Conservation (phyloP, 1,140 invertebrate species). For the Agrilus planipennis region DNA sequence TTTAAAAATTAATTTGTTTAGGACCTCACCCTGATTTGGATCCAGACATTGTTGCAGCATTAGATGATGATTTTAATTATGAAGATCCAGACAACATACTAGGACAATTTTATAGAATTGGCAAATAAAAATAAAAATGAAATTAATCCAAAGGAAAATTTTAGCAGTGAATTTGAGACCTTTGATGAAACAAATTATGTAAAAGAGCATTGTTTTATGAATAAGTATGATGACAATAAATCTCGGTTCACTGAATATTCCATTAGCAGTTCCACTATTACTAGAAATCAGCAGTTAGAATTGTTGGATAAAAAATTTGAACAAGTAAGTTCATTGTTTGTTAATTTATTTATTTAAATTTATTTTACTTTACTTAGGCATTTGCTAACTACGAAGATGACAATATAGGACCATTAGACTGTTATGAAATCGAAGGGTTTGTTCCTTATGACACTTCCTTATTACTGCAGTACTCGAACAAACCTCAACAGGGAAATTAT, state of each 20-base stretch:
- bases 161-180: slow-evolving; percentile 37
- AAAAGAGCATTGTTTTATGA: slow-evolving; percentile 35
- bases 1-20: slow-evolving; percentile 26
- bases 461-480: slow-evolving; percentile 49
- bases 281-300: slow-evolving; percentile 70
- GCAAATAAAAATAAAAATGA: slow-evolving; percentile 49
- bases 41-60: slow-evolving; percentile 82
- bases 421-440: slow-evolving; percentile 80
- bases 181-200: slow-evolving; percentile 43
- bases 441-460: slow-evolving; percentile 53
- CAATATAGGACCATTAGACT: slow-evolving; percentile 78
- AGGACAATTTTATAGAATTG: slow-evolving; percentile 80
- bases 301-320: slow-evolving; percentile 88
- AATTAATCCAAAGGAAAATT: slow-evolving; percentile 29
- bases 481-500: slow-evolving; percentile 42
- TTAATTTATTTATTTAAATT: neutral
- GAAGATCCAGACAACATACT: slow-evolving; percentile 71
- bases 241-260: slow-evolving; percentile 89
- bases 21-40: slow-evolving; percentile 75
- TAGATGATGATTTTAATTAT: slow-evolving; percentile 87
- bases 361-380: slow-evolving; percentile 41
- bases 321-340: slow-evolving; percentile 41
- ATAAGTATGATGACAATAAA: slow-evolving; percentile 67
- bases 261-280: slow-evolving; percentile 83
- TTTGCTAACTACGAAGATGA: slow-evolving; percentile 79